A percentile compares a stretch with the other conserved stretches of the same genome.
phyloP scores from a whole-genome alignment of 2,888 invertebrate genomes.

The Hypena proboscidalis region DNA sequence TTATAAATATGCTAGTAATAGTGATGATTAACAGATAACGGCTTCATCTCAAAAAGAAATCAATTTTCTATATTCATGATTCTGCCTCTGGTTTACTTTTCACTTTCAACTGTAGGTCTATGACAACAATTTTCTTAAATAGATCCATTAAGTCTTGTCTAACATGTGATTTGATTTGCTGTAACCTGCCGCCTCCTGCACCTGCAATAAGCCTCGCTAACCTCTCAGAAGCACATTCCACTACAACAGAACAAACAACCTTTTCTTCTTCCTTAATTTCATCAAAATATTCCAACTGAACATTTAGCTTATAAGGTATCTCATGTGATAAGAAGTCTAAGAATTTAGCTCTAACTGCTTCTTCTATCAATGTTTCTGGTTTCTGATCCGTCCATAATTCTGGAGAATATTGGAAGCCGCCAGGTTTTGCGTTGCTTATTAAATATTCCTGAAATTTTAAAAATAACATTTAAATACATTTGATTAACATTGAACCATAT shows the following conservation, averaged over 20 bases:
- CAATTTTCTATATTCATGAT: background rate
- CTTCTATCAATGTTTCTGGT: slow-evolving; percentile 88
- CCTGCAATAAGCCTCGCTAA: slow-evolving; percentile 89
- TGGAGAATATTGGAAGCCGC: slow-evolving; percentile 88
- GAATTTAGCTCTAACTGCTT: slow-evolving; percentile 92
- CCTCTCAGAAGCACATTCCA: slow-evolving; percentile 87
- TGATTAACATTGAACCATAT: too few species aligned
- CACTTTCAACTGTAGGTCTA: slow-evolving; percentile 63
- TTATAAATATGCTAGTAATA: too few species aligned
- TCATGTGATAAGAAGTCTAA: slow-evolving; percentile 93
- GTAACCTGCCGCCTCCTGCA: slow-evolving; percentile 87
- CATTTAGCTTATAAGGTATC: slow-evolving; percentile 92
- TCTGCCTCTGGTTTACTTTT: slow-evolving; percentile 43
- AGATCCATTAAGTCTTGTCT: slow-evolving; percentile 87
- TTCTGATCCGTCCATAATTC: slow-evolving; percentile 90
- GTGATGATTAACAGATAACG: too few species aligned
- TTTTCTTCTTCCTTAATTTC: slow-evolving; percentile 79
- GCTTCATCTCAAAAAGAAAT: too few species aligned
- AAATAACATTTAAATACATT: slow-evolving; percentile 2
- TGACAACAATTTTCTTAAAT: slow-evolving; percentile 86
- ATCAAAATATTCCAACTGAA: slow-evolving; percentile 88
- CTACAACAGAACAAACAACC: slow-evolving; percentile 82
- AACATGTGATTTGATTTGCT: slow-evolving; percentile 88
- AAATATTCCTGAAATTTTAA: slow-evolving; percentile 88
- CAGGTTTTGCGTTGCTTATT: slow-evolving; percentile 87